Evolutionary conservation across 2,797 vertebrate species (phyloP).

Genomic region (Sebastes vulpes): DNA sequence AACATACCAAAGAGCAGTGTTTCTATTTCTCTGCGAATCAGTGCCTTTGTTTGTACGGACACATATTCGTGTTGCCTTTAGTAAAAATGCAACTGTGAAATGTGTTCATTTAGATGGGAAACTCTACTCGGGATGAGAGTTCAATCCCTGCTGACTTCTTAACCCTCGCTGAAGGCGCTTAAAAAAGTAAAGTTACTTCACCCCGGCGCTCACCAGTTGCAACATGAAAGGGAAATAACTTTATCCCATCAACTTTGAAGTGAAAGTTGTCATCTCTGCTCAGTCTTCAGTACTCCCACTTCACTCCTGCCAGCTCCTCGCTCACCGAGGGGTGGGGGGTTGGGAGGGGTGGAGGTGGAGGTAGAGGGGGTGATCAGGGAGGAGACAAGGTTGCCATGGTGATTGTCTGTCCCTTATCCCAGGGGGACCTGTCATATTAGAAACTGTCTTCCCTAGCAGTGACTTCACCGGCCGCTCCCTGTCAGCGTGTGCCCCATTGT

Average conservation of each 20-base stretch:
- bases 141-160: conserved; percentile 69
- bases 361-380: neutral
- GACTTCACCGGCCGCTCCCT: conserved; percentile 30
- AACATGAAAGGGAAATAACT: conserved; percentile 81
- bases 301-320: conserved; percentile 59
- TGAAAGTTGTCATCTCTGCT: conserved; percentile 78
- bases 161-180: conserved; percentile 59
- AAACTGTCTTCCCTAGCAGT: conserved; percentile 19
- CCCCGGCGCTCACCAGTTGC: conserved; percentile 62
- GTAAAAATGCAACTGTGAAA: conserved; percentile 35
- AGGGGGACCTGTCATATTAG: conserved; percentile 54
- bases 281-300: conserved; percentile 57
- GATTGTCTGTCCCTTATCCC: conserved; percentile 45
- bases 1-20: neutral
- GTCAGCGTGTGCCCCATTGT: conserved; percentile 39
- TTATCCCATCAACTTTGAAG: conserved; percentile 82
- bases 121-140: conserved; percentile 49
- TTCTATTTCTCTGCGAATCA: neutral
- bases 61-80: conserved; percentile 1
- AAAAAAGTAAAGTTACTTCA: conserved; percentile 68
- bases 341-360: neutral
- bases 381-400: conserved; percentile 62
- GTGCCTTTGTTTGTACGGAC: neutral
- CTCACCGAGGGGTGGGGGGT: neutral
- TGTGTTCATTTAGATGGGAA: conserved; percentile 62